phyloP scores from a whole-genome alignment of 2,113 vertebrate species.

The Boleophthalmus pectinirostris region DNA sequence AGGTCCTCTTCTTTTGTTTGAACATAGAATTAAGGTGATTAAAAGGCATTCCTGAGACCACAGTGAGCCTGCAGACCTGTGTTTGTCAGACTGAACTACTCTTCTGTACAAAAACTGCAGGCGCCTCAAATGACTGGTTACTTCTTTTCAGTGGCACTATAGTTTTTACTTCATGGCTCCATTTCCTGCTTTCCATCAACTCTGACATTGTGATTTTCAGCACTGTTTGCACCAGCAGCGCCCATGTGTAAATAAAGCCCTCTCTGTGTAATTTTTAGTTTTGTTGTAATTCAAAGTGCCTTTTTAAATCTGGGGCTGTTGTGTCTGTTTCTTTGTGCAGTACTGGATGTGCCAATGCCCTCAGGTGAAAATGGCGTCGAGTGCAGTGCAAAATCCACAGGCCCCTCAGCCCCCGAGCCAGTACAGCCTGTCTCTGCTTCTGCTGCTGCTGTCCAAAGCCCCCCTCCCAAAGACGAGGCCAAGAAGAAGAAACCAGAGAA shows the following conservation, averaged over 20 bases:
- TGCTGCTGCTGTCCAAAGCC: conserved; percentile 41
- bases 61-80: conserved; percentile 59
- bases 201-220: conserved; percentile 61
- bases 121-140: conserved; percentile 66
- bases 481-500: conserved; percentile 90
- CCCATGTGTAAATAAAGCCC: conserved; percentile 59
- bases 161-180: conserved; percentile 48
- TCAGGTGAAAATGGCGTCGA: conserved; percentile 52
- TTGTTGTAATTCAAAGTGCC: conserved; percentile 37
- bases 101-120: conserved; percentile 57
- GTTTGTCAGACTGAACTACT: conserved; percentile 65
- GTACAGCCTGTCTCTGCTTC: conserved; percentile 53
- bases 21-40: conserved; percentile 72
- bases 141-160: conserved; percentile 46
- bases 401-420: conserved; percentile 49
- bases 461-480: conserved; percentile 76
- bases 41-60: conserved; percentile 57
- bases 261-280: conserved; percentile 51
- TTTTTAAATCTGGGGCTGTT: conserved; percentile 24
- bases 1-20: conserved; percentile 46
- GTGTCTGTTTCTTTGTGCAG: conserved; percentile 59
- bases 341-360: conserved; percentile 79
- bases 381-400: conserved; percentile 53
- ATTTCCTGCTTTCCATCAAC: conserved; percentile 49
- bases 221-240: conserved; percentile 61